Evolutionary conservation across 2,888 invertebrate genomes (phyloP).

Genomic region (Metopia argyrocephala): DNA sequence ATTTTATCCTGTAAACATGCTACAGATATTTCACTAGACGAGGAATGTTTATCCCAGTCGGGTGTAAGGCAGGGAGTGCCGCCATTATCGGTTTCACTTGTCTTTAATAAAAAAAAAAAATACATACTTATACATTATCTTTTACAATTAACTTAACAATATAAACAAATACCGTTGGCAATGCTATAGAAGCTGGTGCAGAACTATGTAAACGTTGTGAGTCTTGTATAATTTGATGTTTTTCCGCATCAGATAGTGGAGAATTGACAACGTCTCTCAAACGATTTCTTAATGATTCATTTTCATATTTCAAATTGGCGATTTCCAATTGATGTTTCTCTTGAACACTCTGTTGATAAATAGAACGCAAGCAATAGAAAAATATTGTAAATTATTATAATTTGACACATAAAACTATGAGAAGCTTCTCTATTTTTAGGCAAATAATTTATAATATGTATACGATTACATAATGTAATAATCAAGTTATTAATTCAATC

Average conservation of each 20-base stretch:
- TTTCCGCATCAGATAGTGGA: slow-evolving; percentile 89
- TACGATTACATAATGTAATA: no score
- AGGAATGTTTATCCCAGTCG: slow-evolving; percentile 95
- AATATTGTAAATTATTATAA: slow-evolving; percentile 33
- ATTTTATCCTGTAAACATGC: slow-evolving; percentile 96
- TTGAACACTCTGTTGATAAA: slow-evolving; percentile 72
- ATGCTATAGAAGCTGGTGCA: slow-evolving; percentile 88
- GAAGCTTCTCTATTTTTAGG: not conserved
- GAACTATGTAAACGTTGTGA: slow-evolving; percentile 86
- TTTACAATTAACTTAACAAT: no score
- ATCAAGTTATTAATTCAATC: no score
- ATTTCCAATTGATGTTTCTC: slow-evolving; percentile 78
- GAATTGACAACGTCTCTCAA: slow-evolving; percentile 89
- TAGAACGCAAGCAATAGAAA: not conserved
- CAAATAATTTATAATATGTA: not conserved
- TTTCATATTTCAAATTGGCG: slow-evolving; percentile 85
- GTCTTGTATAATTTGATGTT: slow-evolving; percentile 88
- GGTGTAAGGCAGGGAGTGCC: slow-evolving; percentile 87
- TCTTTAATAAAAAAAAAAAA: slow-evolving; percentile 30
- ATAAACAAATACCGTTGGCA: slow-evolving; percentile 76
- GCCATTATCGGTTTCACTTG: slow-evolving; percentile 73
- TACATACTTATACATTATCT: not conserved
- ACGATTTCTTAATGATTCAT: slow-evolving; percentile 86
- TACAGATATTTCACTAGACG: slow-evolving; percentile 93
- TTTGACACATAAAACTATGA: slow-evolving; percentile 36